phyloP scores from a whole-genome alignment of 2,888 invertebrate species.

The Clivina fossor region DNA sequence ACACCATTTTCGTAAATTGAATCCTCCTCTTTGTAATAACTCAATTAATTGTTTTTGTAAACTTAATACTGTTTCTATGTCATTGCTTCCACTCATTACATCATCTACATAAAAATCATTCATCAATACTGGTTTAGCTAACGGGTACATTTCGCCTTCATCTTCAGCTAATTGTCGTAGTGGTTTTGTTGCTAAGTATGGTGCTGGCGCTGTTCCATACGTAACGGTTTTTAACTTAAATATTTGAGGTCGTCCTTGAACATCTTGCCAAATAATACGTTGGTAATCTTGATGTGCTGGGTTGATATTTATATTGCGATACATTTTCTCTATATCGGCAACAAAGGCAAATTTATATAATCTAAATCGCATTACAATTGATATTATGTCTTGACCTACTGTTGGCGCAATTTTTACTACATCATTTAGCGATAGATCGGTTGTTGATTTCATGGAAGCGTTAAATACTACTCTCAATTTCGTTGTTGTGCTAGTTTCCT shows the following conservation, averaged over 20 bases:
- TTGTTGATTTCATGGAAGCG: conserved; percentile 1
- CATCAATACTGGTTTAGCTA: neutral
- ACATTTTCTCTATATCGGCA: conserved; percentile 9
- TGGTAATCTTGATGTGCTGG: neutral
- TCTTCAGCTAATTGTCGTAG: conserved; percentile 6
- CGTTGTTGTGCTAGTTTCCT: conserved; percentile 2
- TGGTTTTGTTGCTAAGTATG: conserved; percentile 11
- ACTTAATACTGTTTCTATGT: neutral
- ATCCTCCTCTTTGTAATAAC: conserved; percentile 1
- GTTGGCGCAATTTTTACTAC: conserved; percentile 1
- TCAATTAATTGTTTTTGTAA: conserved; percentile 5
- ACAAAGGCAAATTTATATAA: neutral
- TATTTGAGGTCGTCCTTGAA: neutral
- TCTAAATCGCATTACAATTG: conserved; percentile 12
- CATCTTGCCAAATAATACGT: neutral
- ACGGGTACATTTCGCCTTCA: neutral
- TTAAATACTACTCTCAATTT: conserved; percentile 14
- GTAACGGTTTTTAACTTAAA: conserved; percentile 5
- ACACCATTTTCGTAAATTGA: conserved; percentile 1
- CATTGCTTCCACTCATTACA: conserved; percentile 1
- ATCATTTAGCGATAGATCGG: conserved; percentile 7
- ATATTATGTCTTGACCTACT: conserved; percentile 1
- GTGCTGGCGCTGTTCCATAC: conserved; percentile 13
- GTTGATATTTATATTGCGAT: neutral
- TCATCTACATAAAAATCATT: conserved; percentile 11